These are phyloP conservation scores for Crossaster papposus DNA, from an alignment of 53 echinoderm and acorn worm species.

Conservation along the genomic window DNA sequence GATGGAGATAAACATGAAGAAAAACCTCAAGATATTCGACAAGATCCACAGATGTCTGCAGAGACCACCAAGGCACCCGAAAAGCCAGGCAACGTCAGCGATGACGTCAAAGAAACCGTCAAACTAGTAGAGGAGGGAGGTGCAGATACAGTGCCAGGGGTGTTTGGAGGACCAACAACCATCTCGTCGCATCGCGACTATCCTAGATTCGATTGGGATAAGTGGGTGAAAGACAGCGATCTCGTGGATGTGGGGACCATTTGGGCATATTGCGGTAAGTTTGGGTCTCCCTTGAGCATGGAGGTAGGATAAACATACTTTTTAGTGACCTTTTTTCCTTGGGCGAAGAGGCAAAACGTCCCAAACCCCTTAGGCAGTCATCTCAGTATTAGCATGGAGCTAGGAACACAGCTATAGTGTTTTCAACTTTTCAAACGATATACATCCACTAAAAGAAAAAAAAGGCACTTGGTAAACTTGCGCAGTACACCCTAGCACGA, in stretches of 20 bases:
- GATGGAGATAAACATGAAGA: background rate
- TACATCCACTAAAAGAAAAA: too few relatives aligned
- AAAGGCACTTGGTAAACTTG: too few relatives aligned
- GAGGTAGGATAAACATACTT: too few relatives aligned
- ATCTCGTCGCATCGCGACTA: conserved; percentile 61
- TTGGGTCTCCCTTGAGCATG: background rate
- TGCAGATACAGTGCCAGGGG: conserved; percentile 4
- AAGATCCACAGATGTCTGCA: background rate
- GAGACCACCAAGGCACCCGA: background rate
- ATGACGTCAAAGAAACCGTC: conserved; percentile 2
- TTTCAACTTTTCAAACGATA: too few relatives aligned
- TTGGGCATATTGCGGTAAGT: conserved; percentile 96
- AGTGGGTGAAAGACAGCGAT: conserved; percentile 79
- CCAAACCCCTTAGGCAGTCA: too few relatives aligned
- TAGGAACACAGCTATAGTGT: too few relatives aligned
- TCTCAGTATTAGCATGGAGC: too few relatives aligned
- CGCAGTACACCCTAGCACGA: too few relatives aligned
- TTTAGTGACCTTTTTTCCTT: too few relatives aligned
- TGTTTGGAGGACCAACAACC: background rate
- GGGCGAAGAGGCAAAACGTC: too few relatives aligned
- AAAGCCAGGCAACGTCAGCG: background rate
- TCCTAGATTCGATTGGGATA: conserved; percentile 84
- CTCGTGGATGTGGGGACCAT: conserved; percentile 83
- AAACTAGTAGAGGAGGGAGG: conserved; percentile 19
- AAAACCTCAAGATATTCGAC: too few relatives aligned